These are phyloP conservation scores for Cyrtodaria siliqua DNA, from an alignment of 2,888 invertebrate genomes.

Conservation along the genomic window DNA sequence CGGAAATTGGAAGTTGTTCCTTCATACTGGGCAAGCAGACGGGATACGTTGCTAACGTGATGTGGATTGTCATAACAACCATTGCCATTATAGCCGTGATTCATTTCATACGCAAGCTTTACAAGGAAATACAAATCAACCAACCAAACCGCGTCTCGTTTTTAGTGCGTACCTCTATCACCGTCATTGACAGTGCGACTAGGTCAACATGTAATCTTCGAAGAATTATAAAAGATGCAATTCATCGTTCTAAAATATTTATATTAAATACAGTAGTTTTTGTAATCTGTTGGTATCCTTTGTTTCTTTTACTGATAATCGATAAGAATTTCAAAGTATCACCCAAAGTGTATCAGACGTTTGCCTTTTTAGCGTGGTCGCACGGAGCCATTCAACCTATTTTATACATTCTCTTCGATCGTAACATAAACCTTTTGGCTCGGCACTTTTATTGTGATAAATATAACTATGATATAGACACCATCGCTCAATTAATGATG, in stretches of 20 bases:
- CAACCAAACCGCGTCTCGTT: constrained; percentile 81
- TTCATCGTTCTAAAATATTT: constrained; percentile 83
- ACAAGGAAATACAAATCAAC: constrained; percentile 84
- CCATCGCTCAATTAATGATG: constrained; percentile 73
- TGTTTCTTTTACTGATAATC: constrained; percentile 83
- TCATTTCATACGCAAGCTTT: constrained; percentile 84
- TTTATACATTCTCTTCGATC: constrained; percentile 84
- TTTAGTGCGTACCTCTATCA: constrained; percentile 83
- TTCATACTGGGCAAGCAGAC: constrained; percentile 84
- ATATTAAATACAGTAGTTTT: constrained; percentile 82
- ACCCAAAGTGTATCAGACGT: constrained; percentile 84
- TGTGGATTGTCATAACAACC: constrained; percentile 85
- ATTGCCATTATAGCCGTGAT: constrained; percentile 81
- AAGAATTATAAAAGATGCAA: constrained; percentile 80
- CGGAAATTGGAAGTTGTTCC: constrained; percentile 85
- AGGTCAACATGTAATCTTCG: constrained; percentile 73
- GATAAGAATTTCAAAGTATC: constrained; percentile 83
- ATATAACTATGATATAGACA: constrained; percentile 69
- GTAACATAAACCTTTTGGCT: constrained; percentile 81
- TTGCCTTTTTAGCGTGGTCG: constrained; percentile 85
- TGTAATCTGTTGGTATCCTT: constrained; percentile 85
- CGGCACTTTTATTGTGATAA: constrained; percentile 78
- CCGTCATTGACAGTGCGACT: constrained; percentile 74
- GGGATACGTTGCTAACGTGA: constrained; percentile 85
- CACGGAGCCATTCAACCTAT: constrained; percentile 84